Percentiles rank a stretch among this genome's conserved stretches.
Conservation (phyloP, 2,888 invertebrate species). For the Cremastinae sp. region DNA sequence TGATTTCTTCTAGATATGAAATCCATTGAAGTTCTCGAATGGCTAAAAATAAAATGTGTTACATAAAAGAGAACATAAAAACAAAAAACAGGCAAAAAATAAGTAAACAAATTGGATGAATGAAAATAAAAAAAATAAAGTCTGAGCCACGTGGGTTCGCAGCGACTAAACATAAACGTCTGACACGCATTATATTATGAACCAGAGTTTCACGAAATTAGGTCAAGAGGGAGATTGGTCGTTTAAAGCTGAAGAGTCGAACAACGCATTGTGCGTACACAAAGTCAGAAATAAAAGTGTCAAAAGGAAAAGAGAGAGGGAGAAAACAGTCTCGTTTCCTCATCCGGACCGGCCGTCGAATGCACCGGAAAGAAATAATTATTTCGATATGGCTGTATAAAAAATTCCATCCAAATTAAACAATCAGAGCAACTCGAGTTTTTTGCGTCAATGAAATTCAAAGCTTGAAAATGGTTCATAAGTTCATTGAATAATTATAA, state of each 20-base stretch:
- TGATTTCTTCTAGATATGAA: no score
- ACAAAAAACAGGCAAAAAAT: no score
- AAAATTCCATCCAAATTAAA: background rate
- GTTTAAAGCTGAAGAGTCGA: conserved; percentile 68
- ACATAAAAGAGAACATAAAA: no score
- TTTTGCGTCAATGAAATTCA: no score
- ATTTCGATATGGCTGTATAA: background rate
- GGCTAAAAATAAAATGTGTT: no score
- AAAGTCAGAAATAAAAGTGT: conserved; percentile 34
- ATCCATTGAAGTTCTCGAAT: no score
- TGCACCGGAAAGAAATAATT: conserved; percentile 23
- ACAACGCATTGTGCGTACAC: background rate
- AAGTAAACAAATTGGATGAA: no score
- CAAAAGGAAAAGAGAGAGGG: conserved; percentile 7
- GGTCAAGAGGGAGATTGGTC: conserved; percentile 76
- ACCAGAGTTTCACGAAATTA: conserved; percentile 70
- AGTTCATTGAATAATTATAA: no score
- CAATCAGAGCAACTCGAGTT: background rate
- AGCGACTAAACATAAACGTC: conserved; percentile 7
- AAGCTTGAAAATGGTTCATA: no score
- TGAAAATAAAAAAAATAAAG: no score
- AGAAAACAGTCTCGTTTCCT: conserved; percentile 25
- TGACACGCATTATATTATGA: conserved; percentile 16
- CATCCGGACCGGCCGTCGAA: conserved; percentile 17
- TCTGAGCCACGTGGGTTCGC: conserved; percentile 1